Conservation (phyloP, 2,113 vertebrate genomes). For the Polypterus bichir region DNA sequence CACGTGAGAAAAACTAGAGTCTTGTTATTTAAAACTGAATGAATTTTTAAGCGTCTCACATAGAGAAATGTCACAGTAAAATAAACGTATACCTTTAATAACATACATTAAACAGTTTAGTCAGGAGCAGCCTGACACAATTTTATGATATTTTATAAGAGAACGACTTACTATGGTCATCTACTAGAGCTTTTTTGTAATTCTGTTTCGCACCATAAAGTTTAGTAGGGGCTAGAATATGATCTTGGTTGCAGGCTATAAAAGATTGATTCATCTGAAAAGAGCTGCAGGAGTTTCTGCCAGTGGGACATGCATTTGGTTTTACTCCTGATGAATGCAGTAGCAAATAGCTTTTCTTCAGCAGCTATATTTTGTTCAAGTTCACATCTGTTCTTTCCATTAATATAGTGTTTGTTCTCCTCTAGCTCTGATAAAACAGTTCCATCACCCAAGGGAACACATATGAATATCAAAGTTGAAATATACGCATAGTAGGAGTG, state of each 20-base stretch:
- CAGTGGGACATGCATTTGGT: neutral
- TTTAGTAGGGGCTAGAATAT: neutral
- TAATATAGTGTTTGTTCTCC: slow-evolving; percentile 1
- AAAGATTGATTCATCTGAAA: slow-evolving; percentile 4
- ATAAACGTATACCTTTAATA: too few relatives aligned
- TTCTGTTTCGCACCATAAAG: neutral
- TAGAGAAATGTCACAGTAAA: too few relatives aligned
- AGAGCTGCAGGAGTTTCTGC: neutral
- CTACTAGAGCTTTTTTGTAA: too few relatives aligned
- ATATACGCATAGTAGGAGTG: neutral
- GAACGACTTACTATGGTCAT: too few relatives aligned
- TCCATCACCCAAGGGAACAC: neutral
- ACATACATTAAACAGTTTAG: too few relatives aligned
- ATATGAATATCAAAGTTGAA: neutral
- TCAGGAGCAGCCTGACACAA: too few relatives aligned
- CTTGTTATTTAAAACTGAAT: too few relatives aligned
- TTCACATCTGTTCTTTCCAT: neutral
- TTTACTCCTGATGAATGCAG: neutral
- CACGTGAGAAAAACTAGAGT: too few relatives aligned
- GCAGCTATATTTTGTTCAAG: neutral
- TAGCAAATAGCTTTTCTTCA: slow-evolving; percentile 2
- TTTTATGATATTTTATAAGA: too few relatives aligned
- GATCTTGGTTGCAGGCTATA: neutral
- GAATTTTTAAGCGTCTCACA: too few relatives aligned
- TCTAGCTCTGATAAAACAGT: neutral